A percentile compares a stretch with the other conserved stretches of the same genome.
Conservation (phyloP, 2,113 vertebrate genomes). For the Serilophus lunatus region DNA sequence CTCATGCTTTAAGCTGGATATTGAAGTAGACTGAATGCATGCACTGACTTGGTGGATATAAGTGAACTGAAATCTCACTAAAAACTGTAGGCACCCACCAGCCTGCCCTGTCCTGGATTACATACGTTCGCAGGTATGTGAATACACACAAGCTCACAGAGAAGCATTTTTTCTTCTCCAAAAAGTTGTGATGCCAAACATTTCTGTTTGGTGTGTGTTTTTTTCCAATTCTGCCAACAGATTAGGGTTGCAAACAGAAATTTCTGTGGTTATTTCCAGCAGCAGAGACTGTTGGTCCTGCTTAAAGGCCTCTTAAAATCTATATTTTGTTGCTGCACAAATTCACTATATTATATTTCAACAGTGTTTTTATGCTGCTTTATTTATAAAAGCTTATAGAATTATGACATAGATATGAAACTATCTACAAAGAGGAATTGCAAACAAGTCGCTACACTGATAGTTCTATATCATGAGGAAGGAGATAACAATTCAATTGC, state of each 20-base stretch:
- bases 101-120: background rate
- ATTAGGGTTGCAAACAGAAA: background rate
- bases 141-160: accelerated
- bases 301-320: background rate
- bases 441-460: background rate
- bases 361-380: background rate
- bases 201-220: background rate
- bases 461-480: background rate
- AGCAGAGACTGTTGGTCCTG: background rate
- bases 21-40: background rate
- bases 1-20: background rate
- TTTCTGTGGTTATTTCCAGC: background rate
- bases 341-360: background rate
- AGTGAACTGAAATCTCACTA: background rate
- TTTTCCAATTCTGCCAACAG: background rate
- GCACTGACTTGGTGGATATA: background rate
- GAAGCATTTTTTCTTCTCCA: background rate
- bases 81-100: background rate
- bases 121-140: accelerated
- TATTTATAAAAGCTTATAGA: background rate
- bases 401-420: background rate
- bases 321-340: background rate
- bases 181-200: background rate
- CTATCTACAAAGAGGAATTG: background rate
- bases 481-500: background rate